Evolutionary conservation across 2,797 vertebrate genomes (phyloP).

Genomic region (Sphenodon punctatus): DNA sequence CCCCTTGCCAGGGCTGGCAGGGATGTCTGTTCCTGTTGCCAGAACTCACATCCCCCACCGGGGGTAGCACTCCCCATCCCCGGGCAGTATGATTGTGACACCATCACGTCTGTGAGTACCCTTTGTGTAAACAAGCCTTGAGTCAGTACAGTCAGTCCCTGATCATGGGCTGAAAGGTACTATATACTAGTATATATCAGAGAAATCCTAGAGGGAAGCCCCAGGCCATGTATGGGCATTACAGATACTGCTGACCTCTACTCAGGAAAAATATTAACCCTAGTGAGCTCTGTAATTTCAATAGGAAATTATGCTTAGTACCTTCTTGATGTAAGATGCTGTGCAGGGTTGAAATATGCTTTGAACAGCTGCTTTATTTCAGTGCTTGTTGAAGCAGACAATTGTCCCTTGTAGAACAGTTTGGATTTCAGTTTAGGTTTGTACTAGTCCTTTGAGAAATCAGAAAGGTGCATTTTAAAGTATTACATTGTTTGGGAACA

Average conservation of each 20-base stretch:
- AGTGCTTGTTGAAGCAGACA: no score
- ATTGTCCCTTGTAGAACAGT: no score
- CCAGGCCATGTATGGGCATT: rapidly evolving
- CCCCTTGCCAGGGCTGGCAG: no score
- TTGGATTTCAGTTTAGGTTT: background rate
- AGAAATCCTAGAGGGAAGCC: background rate
- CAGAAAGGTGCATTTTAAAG: background rate
- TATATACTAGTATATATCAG: background rate
- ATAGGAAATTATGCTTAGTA: background rate
- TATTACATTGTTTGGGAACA: background rate
- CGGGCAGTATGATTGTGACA: no score
- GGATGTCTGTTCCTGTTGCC: no score
- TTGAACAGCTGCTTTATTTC: background rate
- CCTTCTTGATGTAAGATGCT: background rate
- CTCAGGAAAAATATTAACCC: background rate
- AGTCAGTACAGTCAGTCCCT: background rate
- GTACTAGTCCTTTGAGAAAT: background rate
- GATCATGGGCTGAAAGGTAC: rapidly evolving
- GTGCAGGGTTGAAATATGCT: background rate
- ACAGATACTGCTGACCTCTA: rapidly evolving
- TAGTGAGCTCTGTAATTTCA: background rate
- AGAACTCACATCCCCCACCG: no score
- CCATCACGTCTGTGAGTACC: no score
- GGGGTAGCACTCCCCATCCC: no score
- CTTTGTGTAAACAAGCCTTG: no score